Evolutionary conservation across 2,113 vertebrate genomes (phyloP), one percentile per base, ranked within the genome.

Genomic region (Lepisosteus osseus): DNA sequence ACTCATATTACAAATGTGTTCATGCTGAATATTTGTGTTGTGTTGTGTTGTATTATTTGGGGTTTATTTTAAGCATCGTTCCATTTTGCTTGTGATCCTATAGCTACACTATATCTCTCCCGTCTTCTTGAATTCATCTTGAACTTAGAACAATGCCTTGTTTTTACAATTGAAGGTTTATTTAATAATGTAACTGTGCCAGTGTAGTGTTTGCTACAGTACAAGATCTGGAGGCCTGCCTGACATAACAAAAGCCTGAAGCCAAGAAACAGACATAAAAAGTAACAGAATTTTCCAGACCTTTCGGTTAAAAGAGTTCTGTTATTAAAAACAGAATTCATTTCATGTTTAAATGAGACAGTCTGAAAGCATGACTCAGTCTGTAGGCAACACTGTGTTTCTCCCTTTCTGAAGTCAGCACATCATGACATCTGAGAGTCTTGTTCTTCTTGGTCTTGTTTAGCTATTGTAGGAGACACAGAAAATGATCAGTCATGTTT

Each of bases 251-350:
- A 61, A 67, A 59, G 65, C 14, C 54, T 57, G 14, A 59, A 29
- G 64, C 40, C 71, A 67, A 57, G 29, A 43, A n/a, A 65, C 29
- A 45, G 43, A 72, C 41, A 56, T 64, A 7, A 64, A 29, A 15
- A 64, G 15, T 64, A 61, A 61, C 47, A 55, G 54, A 56, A 72
- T 61, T 67, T 67, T 67, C 41, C 64, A 73, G 63, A 17, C 63
- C 40, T 72, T 55, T 65, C 42, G 51, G 63, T 70, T 63, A 56
- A 40, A 47, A 71, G 62, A 62, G 59, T 54, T 51, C 14, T n/a
- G 51, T 54, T 68, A 54, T 54, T 54, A 54, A 68, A 68, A 66
- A 54, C 40, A 14, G 40, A 15, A 65, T 72, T 72, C 55, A 56
- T 72, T 66, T 57, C 6, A 7, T 64, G 4, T 29, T 29, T 29